Conservation (phyloP, 2,797 vertebrate species). For the Melanotaenia pygmaea region DNA sequence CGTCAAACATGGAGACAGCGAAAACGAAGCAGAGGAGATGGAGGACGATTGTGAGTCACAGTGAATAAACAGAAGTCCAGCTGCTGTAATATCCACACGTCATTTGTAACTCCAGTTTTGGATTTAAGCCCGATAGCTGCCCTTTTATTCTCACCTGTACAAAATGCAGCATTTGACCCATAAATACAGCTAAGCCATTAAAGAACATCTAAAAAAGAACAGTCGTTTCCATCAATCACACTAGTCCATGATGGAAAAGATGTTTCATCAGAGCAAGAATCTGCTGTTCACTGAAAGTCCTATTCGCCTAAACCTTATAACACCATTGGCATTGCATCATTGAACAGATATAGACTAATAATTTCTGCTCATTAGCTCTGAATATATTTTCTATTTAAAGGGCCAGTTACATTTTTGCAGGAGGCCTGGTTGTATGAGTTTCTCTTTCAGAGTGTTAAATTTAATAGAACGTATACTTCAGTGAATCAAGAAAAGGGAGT, state of each 20-base stretch:
- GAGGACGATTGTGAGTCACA: constrained; percentile 46
- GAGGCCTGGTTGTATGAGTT: background rate
- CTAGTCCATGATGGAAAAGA: background rate
- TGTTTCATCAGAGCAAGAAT: constrained; percentile 8
- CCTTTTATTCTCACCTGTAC: constrained; percentile 58
- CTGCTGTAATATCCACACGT: constrained; percentile 32
- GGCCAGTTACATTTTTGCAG: background rate
- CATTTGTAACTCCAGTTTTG: constrained; percentile 44
- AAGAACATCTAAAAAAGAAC: constrained; percentile 30
- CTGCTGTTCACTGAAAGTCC: background rate
- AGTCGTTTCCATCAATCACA: constrained; percentile 29
- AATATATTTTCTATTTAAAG: background rate
- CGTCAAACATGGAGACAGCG: constrained; percentile 46
- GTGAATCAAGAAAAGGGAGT: background rate
- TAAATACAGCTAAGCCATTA: constrained; percentile 28
- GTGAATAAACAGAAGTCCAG: constrained; percentile 37
- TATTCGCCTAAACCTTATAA: too few species aligned
- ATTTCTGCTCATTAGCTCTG: background rate
- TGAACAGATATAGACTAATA: constrained; percentile 16
- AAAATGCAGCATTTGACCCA: constrained; percentile 52
- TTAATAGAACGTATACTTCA: background rate
- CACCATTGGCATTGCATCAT: background rate
- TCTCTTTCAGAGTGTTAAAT: background rate
- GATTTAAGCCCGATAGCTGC: constrained; percentile 50
- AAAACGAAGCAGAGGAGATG: constrained; percentile 6